Percentiles rank a stretch among this genome's conserved stretches.
Conservation (phyloP, 2,113 vertebrate species). For the Hystrix cristata region DNA sequence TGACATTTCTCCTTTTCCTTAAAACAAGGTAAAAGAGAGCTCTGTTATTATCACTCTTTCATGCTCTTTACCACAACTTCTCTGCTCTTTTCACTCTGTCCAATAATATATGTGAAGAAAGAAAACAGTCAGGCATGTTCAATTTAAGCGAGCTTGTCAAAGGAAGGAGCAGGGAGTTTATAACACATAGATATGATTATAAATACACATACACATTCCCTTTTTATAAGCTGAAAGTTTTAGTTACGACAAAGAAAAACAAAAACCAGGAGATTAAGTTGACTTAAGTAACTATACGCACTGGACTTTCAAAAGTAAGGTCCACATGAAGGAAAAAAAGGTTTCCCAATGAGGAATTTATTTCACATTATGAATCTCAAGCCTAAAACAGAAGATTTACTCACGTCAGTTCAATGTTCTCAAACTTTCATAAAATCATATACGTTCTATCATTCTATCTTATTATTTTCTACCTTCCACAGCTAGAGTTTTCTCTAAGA, state of each 20-base stretch:
- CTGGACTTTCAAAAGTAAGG: not conserved
- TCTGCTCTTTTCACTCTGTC: not conserved
- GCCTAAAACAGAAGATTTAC: not conserved
- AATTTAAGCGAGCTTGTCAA: not conserved
- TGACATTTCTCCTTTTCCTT: not conserved
- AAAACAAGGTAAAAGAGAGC: not conserved
- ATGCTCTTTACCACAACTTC: not conserved
- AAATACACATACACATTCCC: not conserved
- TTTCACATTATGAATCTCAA: not conserved
- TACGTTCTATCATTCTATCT: not conserved
- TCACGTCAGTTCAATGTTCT: not conserved
- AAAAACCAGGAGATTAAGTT: not conserved
- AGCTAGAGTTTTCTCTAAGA: not conserved
- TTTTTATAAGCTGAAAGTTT: not conserved
- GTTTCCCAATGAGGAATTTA: not conserved
- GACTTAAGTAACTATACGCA: not conserved
- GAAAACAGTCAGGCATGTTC: not conserved
- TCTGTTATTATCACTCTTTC: not conserved
- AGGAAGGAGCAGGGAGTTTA: not conserved
- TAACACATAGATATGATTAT: not conserved
- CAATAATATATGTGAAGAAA: not conserved
- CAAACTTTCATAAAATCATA: not conserved
- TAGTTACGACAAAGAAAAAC: not conserved
- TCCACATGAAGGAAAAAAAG: not conserved
- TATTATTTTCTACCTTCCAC: not conserved